Conservation (phyloP, 2,113 vertebrate species). For the Emydocephalus ijimae region DNA sequence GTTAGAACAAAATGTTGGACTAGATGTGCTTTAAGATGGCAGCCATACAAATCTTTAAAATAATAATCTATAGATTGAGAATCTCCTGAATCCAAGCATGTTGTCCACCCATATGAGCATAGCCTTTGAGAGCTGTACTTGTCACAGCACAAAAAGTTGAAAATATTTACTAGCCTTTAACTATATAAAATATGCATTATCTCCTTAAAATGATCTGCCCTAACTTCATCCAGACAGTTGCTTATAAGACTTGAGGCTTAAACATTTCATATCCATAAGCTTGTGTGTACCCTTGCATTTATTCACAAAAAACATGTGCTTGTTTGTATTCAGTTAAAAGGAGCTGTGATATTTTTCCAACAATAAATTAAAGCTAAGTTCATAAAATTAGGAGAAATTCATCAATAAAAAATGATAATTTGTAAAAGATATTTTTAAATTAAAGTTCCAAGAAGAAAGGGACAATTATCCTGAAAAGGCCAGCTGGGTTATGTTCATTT, state of each 20-base stretch:
- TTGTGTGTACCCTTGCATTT: background rate
- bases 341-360: constrained; percentile 16
- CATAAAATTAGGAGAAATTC: background rate
- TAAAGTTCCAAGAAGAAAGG: background rate
- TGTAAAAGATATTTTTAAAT: background rate
- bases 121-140: constrained; percentile 16
- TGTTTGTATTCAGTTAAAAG: constrained; percentile 11
- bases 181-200: constrained; percentile 40
- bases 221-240: constrained; percentile 32
- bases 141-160: constrained; percentile 8
- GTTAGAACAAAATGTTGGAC: no score
- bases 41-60: background rate
- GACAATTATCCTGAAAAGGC: background rate
- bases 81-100: background rate
- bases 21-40: background rate
- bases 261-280: background rate
- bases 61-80: background rate
- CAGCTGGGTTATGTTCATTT: constrained; percentile 3
- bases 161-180: constrained; percentile 42
- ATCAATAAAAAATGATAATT: background rate
- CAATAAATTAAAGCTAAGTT: constrained; percentile 6
- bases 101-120: background rate
- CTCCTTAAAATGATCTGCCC: constrained; percentile 40
- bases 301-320: background rate
- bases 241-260: background rate